Percentiles rank a stretch among this genome's conserved stretches.
phyloP scores from a whole-genome alignment of 2,888 invertebrate genomes.

The Eupithecia dodoneata region DNA sequence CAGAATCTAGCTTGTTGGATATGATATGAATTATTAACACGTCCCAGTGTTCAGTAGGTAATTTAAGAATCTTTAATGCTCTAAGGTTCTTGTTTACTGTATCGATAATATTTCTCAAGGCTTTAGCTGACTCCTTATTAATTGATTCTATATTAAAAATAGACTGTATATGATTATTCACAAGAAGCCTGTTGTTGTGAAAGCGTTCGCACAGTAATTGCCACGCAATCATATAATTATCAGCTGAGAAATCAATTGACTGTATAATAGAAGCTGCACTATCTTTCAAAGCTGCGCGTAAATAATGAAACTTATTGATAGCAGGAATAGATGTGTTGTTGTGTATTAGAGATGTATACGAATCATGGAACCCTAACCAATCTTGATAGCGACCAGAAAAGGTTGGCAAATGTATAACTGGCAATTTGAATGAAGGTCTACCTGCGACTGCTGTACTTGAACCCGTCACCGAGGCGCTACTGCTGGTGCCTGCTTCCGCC shows the following conservation, averaged over 20 bases:
- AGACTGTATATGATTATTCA: background rate
- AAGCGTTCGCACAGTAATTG: background rate
- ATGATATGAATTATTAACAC: no score
- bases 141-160: background rate
- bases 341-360: conserved; percentile 25
- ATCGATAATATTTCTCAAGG: background rate
- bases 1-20: no score
- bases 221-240: conserved; percentile 35
- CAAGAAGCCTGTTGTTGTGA: background rate
- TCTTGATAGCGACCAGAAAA: conserved; percentile 2
- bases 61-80: background rate
- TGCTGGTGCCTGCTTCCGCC: background rate
- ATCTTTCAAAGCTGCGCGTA: conserved; percentile 15
- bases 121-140: background rate
- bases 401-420: background rate
- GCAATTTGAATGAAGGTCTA: background rate
- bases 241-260: conserved; percentile 35
- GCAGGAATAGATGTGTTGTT: conserved; percentile 36
- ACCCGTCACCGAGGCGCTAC: background rate
- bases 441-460: background rate
- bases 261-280: conserved; percentile 9
- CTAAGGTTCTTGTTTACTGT: background rate
- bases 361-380: background rate
- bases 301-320: conserved; percentile 46
- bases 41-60: conserved; percentile 1